A percentile compares a stretch with the other conserved stretches of the same genome.
phyloP scores from a whole-genome alignment of 2,797 vertebrate genomes.

The Emys orbicularis region DNA sequence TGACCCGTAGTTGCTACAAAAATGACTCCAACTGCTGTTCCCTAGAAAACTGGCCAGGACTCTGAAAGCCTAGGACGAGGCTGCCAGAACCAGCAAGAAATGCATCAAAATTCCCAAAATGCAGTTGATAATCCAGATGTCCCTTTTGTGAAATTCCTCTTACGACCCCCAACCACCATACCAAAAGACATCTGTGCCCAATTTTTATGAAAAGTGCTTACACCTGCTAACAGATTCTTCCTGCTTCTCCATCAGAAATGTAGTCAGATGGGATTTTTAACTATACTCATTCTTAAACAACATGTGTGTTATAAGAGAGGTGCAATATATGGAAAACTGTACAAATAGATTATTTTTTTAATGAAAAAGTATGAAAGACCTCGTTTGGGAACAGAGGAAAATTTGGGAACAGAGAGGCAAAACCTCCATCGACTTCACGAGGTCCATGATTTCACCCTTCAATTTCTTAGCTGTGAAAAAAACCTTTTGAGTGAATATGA shows the following conservation, averaged over 20 bases:
- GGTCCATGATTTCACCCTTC: not conserved
- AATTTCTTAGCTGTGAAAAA: not conserved
- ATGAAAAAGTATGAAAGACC: not conserved
- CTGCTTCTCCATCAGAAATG: slow-evolving; percentile 5
- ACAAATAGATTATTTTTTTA: not conserved
- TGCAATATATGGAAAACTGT: not conserved
- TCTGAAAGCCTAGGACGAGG: not conserved
- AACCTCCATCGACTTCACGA: not conserved
- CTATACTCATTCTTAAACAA: slow-evolving; percentile 18
- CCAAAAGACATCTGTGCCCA: not conserved
- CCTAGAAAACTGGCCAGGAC: not conserved
- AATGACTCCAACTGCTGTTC: not conserved
- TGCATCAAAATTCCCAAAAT: not conserved
- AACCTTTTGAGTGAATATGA: not conserved
- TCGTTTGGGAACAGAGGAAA: not conserved
- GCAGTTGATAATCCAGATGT: not conserved
- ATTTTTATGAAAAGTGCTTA: not conserved
- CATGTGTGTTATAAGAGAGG: not conserved
- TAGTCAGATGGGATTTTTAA: slow-evolving; percentile 31
- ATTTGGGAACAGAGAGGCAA: not conserved
- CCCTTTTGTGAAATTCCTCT: not conserved
- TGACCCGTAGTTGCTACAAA: not conserved
- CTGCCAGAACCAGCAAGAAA: not conserved
- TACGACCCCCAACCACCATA: not conserved
- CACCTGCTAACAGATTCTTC: slow-evolving; percentile 23